Evolutionary conservation across 1,140 invertebrate species (phyloP).

Genomic region (Telenomus remus): DNA sequence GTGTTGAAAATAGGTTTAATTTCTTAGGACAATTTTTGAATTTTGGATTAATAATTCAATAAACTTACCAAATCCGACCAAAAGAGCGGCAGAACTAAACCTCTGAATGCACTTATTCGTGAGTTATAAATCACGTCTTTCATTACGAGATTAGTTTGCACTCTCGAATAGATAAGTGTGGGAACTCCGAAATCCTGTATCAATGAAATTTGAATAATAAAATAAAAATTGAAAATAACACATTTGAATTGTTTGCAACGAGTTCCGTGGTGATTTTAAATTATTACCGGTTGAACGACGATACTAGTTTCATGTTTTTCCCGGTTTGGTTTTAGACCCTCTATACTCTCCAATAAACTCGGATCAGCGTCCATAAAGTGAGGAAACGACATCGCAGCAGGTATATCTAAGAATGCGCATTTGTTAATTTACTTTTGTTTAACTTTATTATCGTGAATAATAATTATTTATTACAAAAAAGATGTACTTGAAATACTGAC

Average conservation of each 20-base stretch:
- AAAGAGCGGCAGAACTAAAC: constrained; percentile 79
- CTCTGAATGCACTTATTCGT: constrained; percentile 77
- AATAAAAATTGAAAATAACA: not conserved
- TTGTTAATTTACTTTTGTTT: too few relatives aligned
- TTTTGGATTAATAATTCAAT: not conserved
- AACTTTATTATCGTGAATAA: too few relatives aligned
- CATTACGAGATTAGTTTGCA: constrained; percentile 83
- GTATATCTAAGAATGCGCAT: constrained; percentile 77
- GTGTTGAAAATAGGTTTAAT: constrained; percentile 4
- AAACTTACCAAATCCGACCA: constrained; percentile 80
- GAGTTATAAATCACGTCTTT: constrained; percentile 76
- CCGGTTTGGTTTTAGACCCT: constrained; percentile 79
- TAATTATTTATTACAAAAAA: too few relatives aligned
- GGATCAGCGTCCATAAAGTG: constrained; percentile 86
- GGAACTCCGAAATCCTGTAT: constrained; percentile 78
- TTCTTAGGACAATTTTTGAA: not conserved
- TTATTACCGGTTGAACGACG: constrained; percentile 77
- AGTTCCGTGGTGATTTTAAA: not conserved
- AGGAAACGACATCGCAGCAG: constrained; percentile 83
- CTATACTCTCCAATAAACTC: constrained; percentile 78
- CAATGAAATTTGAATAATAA: not conserved
- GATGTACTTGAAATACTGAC: constrained; percentile 76
- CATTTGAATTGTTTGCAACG: not conserved
- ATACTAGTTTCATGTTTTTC: constrained; percentile 76
- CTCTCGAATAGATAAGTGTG: constrained; percentile 76